Evolutionary conservation across 2,797 vertebrate species (phyloP).

Genomic region (Sebastes taczanowskii): DNA sequence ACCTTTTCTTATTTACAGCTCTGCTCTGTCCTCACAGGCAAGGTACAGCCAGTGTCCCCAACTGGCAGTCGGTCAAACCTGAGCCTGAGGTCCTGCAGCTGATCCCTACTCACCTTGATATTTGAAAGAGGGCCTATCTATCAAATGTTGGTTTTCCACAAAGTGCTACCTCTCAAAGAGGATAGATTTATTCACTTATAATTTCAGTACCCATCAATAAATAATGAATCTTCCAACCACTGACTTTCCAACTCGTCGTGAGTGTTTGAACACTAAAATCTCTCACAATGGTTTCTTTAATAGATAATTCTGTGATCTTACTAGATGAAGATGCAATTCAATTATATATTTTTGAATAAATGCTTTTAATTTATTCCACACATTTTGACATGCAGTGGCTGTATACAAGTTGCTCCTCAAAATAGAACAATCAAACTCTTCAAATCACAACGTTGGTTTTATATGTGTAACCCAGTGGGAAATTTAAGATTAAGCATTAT

Average conservation of each 20-base stretch:
- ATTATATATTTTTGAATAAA: background rate
- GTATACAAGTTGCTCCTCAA: background rate
- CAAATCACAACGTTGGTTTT: background rate
- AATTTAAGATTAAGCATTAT: background rate
- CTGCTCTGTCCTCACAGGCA: conserved; percentile 2
- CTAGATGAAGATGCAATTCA: background rate
- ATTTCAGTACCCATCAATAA: background rate
- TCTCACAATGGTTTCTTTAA: background rate
- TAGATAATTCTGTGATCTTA: background rate
- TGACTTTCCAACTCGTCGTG: background rate
- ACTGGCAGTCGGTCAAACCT: background rate
- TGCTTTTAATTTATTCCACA: background rate
- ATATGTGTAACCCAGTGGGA: background rate
- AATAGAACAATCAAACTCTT: background rate
- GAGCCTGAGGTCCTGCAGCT: background rate
- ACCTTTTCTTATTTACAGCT: conserved; percentile 11
- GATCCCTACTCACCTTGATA: background rate
- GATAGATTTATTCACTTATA: background rate
- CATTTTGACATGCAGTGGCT: background rate
- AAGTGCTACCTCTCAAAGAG: background rate
- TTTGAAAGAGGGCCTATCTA: background rate
- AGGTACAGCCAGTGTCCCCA: background rate
- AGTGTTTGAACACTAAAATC: background rate
- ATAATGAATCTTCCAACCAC: background rate
- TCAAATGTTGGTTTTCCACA: background rate